phyloP scores from a whole-genome alignment of 2,797 vertebrate species.

The Leptoclinus maculatus region DNA sequence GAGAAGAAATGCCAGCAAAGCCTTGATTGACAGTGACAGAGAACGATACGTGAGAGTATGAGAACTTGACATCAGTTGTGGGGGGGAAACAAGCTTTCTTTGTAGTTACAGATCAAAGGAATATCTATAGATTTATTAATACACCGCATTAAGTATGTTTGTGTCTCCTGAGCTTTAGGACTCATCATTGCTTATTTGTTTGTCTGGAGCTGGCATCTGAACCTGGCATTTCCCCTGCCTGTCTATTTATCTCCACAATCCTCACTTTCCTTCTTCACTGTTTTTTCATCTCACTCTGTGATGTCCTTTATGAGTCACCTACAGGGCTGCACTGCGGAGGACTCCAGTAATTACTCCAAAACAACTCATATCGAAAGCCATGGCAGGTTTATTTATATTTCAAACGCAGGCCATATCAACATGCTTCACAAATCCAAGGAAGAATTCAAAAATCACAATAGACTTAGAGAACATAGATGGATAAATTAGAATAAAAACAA shows the following conservation, averaged over 20 bases:
- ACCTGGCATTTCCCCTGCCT: constrained; percentile 22
- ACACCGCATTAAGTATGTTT: constrained; percentile 14
- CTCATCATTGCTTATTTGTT: constrained; percentile 34
- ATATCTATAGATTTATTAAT: constrained; percentile 34
- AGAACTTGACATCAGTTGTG: constrained; percentile 17
- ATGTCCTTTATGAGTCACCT: constrained; percentile 65
- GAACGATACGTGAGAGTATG: constrained; percentile 12
- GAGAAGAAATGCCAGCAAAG: constrained; percentile 11
- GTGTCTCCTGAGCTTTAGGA: constrained; percentile 22
- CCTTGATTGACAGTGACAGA: constrained; percentile 26
- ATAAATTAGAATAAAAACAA: constrained; percentile 3
- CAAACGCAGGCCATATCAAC: constrained; percentile 44
- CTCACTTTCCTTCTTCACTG: constrained; percentile 9
- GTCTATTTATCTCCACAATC: constrained; percentile 31
- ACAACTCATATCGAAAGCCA: constrained; percentile 42
- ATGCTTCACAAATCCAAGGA: not conserved
- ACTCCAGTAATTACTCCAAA: constrained; percentile 60
- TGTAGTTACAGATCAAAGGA: constrained; percentile 47
- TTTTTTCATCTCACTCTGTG: constrained; percentile 25
- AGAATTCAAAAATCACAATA: constrained; percentile 26
- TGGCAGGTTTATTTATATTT: constrained; percentile 59
- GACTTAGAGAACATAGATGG: not conserved
- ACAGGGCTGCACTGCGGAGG: constrained; percentile 43
- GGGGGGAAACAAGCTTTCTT: constrained; percentile 5
- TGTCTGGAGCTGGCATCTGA: constrained; percentile 26